These are phyloP conservation scores for Chrysolina americana DNA, from an alignment of 2,888 invertebrate species.

Conservation along the genomic window DNA sequence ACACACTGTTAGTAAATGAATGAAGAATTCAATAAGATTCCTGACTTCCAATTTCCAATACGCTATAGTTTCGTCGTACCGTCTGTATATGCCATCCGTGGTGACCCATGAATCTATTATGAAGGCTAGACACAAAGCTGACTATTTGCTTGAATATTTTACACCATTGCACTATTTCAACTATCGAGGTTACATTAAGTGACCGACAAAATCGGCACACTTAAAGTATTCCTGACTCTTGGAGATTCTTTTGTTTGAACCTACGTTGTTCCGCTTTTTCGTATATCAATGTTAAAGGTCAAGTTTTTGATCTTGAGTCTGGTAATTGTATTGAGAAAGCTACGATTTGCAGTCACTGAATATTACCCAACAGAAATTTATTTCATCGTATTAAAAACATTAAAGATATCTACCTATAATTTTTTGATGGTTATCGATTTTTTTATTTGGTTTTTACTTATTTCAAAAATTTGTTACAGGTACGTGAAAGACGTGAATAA, in stretches of 20 bases:
- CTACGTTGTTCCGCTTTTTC: background rate
- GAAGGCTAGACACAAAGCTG: constrained; percentile 30
- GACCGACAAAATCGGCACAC: constrained; percentile 1
- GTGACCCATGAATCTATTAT: constrained; percentile 29
- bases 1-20: too few relatives aligned
- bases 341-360: too few relatives aligned
- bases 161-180: background rate
- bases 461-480: background rate
- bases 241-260: background rate
- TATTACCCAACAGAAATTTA: too few relatives aligned
- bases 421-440: too few relatives aligned
- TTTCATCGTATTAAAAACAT: too few relatives aligned
- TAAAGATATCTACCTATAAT: too few relatives aligned
- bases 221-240: constrained; percentile 3
- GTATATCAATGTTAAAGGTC: background rate
- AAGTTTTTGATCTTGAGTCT: background rate
- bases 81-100: constrained; percentile 2
- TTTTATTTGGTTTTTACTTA: background rate
- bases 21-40: too few relatives aligned
- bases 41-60: too few relatives aligned
- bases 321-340: background rate
- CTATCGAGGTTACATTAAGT: constrained; percentile 16
- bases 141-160: constrained; percentile 39
- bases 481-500: background rate
- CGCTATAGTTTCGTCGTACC: background rate